phyloP scores from a whole-genome alignment of 2,888 invertebrate genomes.

The Epistrophella euchroma region DNA sequence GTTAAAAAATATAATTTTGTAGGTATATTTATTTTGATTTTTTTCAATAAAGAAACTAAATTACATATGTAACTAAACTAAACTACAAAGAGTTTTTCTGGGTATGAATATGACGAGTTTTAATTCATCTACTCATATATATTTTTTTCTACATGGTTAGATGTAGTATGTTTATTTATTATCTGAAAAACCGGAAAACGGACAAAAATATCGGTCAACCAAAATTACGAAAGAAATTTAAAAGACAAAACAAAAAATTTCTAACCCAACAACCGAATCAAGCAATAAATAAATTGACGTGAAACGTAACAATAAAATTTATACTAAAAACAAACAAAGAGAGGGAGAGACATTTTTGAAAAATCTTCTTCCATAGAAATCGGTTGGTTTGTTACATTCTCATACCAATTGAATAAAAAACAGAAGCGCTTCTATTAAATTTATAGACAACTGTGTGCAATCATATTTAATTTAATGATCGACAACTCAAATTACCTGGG shows the following conservation, averaged over 20 bases:
- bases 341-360: not conserved
- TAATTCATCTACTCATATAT: no score
- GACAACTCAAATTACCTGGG: constrained; percentile 64
- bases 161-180: not conserved
- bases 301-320: constrained; percentile 19
- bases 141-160: not conserved
- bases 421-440: constrained; percentile 50
- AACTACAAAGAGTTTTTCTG: no score
- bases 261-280: not conserved
- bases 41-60: no score
- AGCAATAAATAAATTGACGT: constrained; percentile 40
- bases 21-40: no score
- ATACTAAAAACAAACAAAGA: constrained; percentile 10
- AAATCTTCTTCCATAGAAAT: not conserved
- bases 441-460: constrained; percentile 46
- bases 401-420: constrained; percentile 43
- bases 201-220: not conserved
- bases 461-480: constrained; percentile 72
- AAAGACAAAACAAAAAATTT: not conserved
- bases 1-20: no score
- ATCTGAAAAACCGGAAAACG: not conserved
- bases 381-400: not conserved
- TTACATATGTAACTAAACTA: no score
- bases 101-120: no score
- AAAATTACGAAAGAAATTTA: not conserved